Evolutionary conservation across 2,888 invertebrate genomes (phyloP).

Genomic region (Aporophyla lueneburgensis): DNA sequence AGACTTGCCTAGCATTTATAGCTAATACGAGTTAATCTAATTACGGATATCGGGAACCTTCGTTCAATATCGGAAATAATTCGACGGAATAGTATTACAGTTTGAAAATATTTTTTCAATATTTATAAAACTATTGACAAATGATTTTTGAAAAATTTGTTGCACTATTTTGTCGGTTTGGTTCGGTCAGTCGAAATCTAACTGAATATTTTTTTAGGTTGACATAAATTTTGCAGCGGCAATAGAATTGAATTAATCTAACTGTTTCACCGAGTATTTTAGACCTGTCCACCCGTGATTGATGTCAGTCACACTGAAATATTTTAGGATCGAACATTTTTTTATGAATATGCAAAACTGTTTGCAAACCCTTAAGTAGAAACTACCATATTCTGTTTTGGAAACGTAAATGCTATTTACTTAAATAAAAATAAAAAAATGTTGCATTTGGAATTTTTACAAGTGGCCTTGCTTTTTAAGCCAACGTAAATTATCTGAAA

Average conservation of each 20-base stretch:
- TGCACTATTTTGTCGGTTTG: conserved; percentile 14
- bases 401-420: conserved; percentile 9
- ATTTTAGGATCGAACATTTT: conserved; percentile 38
- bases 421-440: neutral
- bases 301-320: conserved; percentile 51
- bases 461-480: conserved; percentile 1
- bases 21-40: conserved; percentile 21
- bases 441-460: neutral
- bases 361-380: conserved; percentile 33
- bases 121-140: neutral
- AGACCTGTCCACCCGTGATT: conserved; percentile 48
- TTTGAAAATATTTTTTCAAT: conserved; percentile 11
- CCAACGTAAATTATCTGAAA: neutral
- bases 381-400: conserved; percentile 3
- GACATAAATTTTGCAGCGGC: conserved; percentile 41
- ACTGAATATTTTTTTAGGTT: conserved; percentile 38
- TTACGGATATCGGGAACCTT: conserved; percentile 17
- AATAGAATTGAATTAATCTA: conserved; percentile 60
- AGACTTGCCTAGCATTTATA: conserved; percentile 9
- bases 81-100: conserved; percentile 2
- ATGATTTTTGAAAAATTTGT: conserved; percentile 10
- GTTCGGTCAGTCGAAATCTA: conserved; percentile 14
- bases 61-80: conserved; percentile 15
- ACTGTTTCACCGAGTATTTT: conserved; percentile 54
- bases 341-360: conserved; percentile 31